Conservation (phyloP, 2,797 vertebrate genomes). For the Pelodytes ibericus region DNA sequence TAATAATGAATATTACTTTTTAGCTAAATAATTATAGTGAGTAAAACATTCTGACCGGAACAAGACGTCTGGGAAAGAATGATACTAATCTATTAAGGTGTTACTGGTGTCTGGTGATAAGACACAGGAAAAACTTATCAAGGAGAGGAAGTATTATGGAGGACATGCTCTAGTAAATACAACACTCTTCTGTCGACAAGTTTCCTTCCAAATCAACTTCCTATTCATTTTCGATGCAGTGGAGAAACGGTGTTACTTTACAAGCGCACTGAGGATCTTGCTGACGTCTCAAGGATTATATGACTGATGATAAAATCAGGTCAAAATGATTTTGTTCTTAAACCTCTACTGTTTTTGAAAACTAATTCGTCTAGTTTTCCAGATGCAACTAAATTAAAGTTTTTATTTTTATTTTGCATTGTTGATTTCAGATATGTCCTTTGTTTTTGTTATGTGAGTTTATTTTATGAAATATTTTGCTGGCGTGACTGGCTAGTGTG, state of each 20-base stretch:
- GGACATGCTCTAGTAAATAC: neutral
- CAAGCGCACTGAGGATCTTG: neutral
- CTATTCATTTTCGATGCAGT: neutral
- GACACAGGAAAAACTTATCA: conserved; percentile 11
- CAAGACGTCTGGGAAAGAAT: too few species aligned
- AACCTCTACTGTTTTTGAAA: too few species aligned
- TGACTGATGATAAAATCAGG: neutral
- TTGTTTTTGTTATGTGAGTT: too few species aligned
- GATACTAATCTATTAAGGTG: neutral
- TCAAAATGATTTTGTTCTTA: neutral
- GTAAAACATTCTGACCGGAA: too few species aligned
- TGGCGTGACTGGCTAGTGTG: too few species aligned
- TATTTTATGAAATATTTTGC: too few species aligned
- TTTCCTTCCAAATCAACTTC: neutral
- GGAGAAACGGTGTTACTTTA: neutral
- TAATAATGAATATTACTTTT: too few species aligned
- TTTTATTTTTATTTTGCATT: too few species aligned
- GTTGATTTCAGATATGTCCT: too few species aligned
- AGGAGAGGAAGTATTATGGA: neutral
- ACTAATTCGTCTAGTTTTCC: too few species aligned
- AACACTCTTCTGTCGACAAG: neutral
- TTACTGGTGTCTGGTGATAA: conserved; percentile 1
- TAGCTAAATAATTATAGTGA: too few species aligned
- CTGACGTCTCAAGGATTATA: neutral
- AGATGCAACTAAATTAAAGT: too few species aligned